Conservation (phyloP, 1,140 invertebrate genomes). For the Pseudomyrmex concolor region DNA sequence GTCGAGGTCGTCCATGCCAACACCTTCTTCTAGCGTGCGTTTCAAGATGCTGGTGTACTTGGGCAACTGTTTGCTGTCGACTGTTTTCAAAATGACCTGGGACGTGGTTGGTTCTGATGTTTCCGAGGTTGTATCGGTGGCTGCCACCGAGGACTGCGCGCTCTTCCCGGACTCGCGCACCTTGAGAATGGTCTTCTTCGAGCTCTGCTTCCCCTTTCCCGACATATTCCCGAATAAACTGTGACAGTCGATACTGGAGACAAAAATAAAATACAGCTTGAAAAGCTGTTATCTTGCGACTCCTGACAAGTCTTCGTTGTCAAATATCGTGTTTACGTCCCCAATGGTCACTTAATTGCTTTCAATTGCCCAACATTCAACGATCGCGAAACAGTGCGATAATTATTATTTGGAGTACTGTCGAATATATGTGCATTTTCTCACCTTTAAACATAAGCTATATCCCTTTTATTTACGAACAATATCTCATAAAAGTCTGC, state of each 20-base stretch:
- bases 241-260: background rate
- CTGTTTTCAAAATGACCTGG: conserved; percentile 83
- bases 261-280: no score
- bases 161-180: conserved; percentile 80
- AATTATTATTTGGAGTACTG: no score
- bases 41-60: conserved; percentile 86
- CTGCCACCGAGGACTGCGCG: conserved; percentile 70
- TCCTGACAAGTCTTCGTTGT: no score
- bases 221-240: conserved; percentile 74
- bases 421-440: no score
- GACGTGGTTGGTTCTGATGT: conserved; percentile 72
- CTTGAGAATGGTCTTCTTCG: conserved; percentile 81
- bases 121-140: conserved; percentile 74
- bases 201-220: conserved; percentile 84
- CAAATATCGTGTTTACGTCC: no score
- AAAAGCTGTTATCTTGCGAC: no score
- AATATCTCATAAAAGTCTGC: no score
- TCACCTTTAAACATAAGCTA: no score
- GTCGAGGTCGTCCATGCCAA: conserved; percentile 94
- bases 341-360: no score
- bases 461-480: no score
- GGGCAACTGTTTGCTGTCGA: conserved; percentile 86
- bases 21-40: conserved; percentile 87
- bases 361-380: no score
- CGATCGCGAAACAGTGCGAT: no score